phyloP scores from a whole-genome alignment of 2,113 vertebrate species.

The Monopterus albus region DNA sequence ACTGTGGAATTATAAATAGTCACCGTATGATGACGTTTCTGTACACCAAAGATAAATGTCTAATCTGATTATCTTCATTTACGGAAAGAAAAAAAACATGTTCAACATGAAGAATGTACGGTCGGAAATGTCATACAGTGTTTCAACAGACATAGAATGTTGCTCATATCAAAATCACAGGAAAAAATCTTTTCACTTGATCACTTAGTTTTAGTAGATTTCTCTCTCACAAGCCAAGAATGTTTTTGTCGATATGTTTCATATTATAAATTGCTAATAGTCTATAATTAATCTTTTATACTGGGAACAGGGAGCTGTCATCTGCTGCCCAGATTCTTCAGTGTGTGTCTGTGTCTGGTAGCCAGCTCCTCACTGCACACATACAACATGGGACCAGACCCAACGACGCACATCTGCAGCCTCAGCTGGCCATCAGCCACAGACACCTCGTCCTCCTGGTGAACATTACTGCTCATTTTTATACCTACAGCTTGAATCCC shows the following conservation, averaged over 20 bases:
- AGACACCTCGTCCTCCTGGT: conserved; percentile 40
- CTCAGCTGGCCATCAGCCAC: conserved; percentile 71
- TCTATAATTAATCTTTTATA: conserved; percentile 28
- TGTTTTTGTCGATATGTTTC: conserved; percentile 22
- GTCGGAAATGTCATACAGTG: too few species aligned
- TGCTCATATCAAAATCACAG: neutral
- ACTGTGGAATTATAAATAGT: neutral
- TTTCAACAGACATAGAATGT: too few species aligned
- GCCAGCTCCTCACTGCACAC: conserved; percentile 56
- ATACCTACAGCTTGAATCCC: conserved; percentile 44
- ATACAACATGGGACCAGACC: conserved; percentile 63
- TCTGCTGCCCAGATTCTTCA: conserved; percentile 73
- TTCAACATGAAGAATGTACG: too few species aligned
- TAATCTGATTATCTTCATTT: too few species aligned
- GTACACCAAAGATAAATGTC: neutral
- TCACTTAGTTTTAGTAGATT: too few species aligned
- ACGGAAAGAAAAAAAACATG: neutral
- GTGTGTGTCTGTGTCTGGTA: conserved; percentile 68
- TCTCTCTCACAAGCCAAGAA: neutral
- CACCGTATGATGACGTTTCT: neutral
- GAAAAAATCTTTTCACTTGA: neutral
- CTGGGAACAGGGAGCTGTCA: conserved; percentile 50
- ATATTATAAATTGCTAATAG: conserved; percentile 28
- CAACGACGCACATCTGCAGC: conserved; percentile 68
- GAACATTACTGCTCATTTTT: conserved; percentile 58